Base-by-base conservation (phyloP, 2,113 vertebrate genomes). In the Heteronetta atricapilla region DNA sequence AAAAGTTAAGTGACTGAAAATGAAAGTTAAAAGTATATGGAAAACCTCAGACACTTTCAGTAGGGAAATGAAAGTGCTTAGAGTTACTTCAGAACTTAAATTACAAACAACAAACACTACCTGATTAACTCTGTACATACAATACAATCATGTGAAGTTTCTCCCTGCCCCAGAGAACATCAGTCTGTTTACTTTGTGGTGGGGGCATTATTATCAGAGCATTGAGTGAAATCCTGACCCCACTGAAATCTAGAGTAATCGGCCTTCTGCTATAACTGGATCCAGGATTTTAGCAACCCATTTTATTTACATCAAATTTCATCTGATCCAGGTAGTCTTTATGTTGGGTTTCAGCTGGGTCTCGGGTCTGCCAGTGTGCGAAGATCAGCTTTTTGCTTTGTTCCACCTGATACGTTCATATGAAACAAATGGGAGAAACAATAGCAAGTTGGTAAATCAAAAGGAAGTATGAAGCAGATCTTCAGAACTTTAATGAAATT, bases 31-130 rank as follows among this genome's bases (percentile, higher is more conserved):
- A 88, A 40, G n/a, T 90, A 11, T 0, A 9, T 48, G 50, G 63
- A 74, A 85, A 80, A 77, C 29, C 42, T 93, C 85, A 91, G 88
- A 89, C 94, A 77, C 36, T 79, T 87, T 83, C 29, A 40, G 3
- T 50, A 5, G 66, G 50, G 59, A 70, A 82, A 62, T 58, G 7
- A 17, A 89, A n/a, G 55, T 82, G 28, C 55, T 56, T 73, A 1
- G 0, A 85, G 16, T 28, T 60, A 29, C 64, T 50, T 20, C 66
- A 44, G 82, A 93, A 38, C 60, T 67, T 64, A 75, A 73, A 72
- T 89, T 56, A 42, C 75, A 88, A 33, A 6, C 0, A 36, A 59
- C 82, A 81, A 7, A 18, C 3, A 14, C 1, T 1, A 15, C 11
- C 23, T 64, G 58, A 60, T 84, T 76, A 64, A 64, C 48, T 78